Conservation (phyloP, 2,113 vertebrate genomes). For the Nestor notabilis region DNA sequence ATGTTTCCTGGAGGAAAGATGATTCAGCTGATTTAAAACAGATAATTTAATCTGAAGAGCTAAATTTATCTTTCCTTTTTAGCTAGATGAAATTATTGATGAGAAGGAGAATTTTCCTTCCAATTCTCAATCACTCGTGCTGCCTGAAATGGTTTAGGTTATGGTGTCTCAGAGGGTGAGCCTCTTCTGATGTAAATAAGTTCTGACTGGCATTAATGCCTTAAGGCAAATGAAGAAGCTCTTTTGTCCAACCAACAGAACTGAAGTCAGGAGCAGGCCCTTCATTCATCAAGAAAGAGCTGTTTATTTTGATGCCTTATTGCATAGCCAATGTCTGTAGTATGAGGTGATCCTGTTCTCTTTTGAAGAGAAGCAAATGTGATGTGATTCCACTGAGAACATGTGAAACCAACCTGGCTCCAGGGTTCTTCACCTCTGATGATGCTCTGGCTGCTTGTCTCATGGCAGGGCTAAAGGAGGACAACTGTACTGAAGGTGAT, state of each 20-base stretch:
- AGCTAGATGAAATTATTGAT: constrained; percentile 13
- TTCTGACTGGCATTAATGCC: constrained; percentile 1
- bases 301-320: not conserved
- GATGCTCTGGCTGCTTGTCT: not conserved
- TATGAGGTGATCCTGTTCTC: not conserved
- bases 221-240: not conserved
- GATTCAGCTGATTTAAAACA: constrained; percentile 40
- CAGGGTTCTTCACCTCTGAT: not conserved
- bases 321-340: not conserved
- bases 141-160: constrained; percentile 9
- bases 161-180: not conserved
- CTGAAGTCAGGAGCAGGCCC: not conserved
- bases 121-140: not conserved
- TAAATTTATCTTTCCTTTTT: constrained; percentile 31
- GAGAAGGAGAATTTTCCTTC: not conserved
- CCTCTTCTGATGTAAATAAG: not conserved
- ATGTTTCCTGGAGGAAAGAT: constrained; percentile 22
- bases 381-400: not conserved
- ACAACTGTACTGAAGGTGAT: not conserved
- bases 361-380: not conserved
- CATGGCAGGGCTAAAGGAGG: not conserved
- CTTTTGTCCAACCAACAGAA: not conserved
- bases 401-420: not conserved
- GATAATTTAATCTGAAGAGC: constrained; percentile 18
- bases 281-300: not conserved